Conservation (phyloP, 2,888 invertebrate species). For the Oligia fasciuncula region DNA sequence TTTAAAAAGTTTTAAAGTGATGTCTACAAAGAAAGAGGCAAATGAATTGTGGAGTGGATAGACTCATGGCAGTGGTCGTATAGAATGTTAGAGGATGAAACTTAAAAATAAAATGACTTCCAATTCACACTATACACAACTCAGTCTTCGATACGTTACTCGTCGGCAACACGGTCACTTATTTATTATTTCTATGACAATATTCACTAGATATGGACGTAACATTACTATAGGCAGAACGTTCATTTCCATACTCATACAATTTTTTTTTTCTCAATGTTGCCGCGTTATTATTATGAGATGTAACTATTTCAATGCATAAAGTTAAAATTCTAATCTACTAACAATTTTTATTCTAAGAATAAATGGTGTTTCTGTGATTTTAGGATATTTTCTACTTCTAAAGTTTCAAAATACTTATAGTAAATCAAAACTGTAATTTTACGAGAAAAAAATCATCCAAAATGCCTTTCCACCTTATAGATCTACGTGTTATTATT, state of each 20-base stretch:
- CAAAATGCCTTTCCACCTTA: conserved; percentile 51
- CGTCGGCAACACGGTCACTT: conserved; percentile 64
- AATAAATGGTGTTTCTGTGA: conserved; percentile 56
- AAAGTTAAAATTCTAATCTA: conserved; percentile 53
- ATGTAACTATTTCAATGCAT: conserved; percentile 51
- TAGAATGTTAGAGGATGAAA: conserved; percentile 61
- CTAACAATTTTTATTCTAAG: conserved; percentile 45
- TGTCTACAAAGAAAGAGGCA: conserved; percentile 33
- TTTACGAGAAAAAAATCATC: conserved; percentile 16
- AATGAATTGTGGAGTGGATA: conserved; percentile 35
- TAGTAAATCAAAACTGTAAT: conserved; percentile 43
- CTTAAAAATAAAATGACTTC: conserved; percentile 69
- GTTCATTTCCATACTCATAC: conserved; percentile 45
- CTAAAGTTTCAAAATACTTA: conserved; percentile 44
- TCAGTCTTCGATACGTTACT: conserved; percentile 79
- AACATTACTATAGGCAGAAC: conserved; percentile 66
- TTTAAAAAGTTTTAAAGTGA: conserved; percentile 41
- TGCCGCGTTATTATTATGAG: conserved; percentile 62
- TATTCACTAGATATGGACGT: conserved; percentile 67
- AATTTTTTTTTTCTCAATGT: conserved; percentile 42
- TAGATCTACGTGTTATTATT: conserved; percentile 43
- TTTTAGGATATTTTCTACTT: conserved; percentile 41
- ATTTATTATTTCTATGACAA: conserved; percentile 57
- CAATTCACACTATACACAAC: conserved; percentile 74
- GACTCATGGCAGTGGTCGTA: conserved; percentile 51